Evolutionary conservation across 2,888 invertebrate genomes (phyloP), one percentile per base, ranked within the genome.

Genomic region (Eubasilissa splendida): DNA sequence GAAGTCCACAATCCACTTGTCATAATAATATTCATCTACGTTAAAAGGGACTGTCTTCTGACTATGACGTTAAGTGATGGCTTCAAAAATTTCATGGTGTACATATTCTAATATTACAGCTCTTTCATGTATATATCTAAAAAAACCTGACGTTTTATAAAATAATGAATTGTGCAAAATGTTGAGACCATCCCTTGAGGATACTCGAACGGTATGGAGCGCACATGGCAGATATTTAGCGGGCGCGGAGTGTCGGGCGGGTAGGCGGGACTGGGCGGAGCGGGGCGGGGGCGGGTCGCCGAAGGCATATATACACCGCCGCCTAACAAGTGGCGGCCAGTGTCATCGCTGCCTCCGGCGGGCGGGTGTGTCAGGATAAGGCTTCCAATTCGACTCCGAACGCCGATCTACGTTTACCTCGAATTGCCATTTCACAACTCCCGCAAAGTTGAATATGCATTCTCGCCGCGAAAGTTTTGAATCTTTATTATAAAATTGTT

Each of bases 261-360:
- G 42, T 9, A 70, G 68, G 59, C 8, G 58, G 77, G 58, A 22
- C 22, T 22, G 31, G 56, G 31, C 60, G 22, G 53, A 33, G 56
- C 56, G 53, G 66, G 68, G 77, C 68, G 77, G 58, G 54, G 77
- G 76, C 54, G 65, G 54, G 31, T 33, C 56, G 42, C 54, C 22
- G 70, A 70, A 58, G 68, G 77, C 77, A 78, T 78, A 78, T 78
- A 78, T 78, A 78, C 77, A 60, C 77, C 77, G 77, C 71, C 77
- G 63, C 77, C 60, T 66, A 78, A 78, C 77, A 78, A 78, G 77
- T 78, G 77, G 77, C 77, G 59, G 68, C 60, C 77, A 78, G 77
- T 78, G 52, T 71, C 71, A 50, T 71, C 77, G 77, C 63, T 78
- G 77, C 59, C 71, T 70, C 77, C 71, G 77, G 71, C 71, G 70